Evolutionary conservation across 2,113 vertebrate genomes (phyloP), one percentile per base, ranked within the genome.

Genomic region (Eretmochelys imbricata): DNA sequence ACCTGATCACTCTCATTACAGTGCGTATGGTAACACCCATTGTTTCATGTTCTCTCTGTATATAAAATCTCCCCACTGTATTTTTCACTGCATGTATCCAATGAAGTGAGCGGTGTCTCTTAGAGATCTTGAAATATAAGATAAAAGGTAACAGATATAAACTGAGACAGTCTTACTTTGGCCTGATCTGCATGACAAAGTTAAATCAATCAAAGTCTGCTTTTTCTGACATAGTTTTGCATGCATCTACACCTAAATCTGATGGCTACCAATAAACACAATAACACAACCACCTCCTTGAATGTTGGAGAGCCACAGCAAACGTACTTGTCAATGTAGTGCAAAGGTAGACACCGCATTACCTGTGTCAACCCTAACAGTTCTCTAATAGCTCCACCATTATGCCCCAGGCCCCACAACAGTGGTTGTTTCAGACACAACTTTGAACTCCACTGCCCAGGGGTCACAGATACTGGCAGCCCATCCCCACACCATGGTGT

Each of bases 61-160:
- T 42, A 42, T 42, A 42, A 42, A 42, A 42, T 42, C 42, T 42
- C 42, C 42, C 42, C 42, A 42, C 42, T 42, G 42, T 42, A 42
- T 42, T 42, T 42, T 42, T 5, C 42, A 42, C 5, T 42, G 42
- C 42, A 42, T 42, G 42, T 42, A 42, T 42, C 42, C 42, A 42
- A 42, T 42, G 42, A 42, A 42, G 42, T 42, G 42, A 42, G 42
- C 42, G 42, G 42, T 42, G 42, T 42, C 42, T 42, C 42, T 42
- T 97, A 97, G 85, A 76, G 85, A 95, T 96, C 95, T 65, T 97
- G 92, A 97, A 96, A 89, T 96, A 80, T 91, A 94, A 91, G 94
- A 75, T 57, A 96, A 93, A 94, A 91, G 81, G 46, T 7, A 5
- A 42, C 87, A 89, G 94, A 96, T 92, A 76, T 0, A 89, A 57